phyloP scores from a whole-genome alignment of 2,113 vertebrate species.

The Tupaia tana region DNA sequence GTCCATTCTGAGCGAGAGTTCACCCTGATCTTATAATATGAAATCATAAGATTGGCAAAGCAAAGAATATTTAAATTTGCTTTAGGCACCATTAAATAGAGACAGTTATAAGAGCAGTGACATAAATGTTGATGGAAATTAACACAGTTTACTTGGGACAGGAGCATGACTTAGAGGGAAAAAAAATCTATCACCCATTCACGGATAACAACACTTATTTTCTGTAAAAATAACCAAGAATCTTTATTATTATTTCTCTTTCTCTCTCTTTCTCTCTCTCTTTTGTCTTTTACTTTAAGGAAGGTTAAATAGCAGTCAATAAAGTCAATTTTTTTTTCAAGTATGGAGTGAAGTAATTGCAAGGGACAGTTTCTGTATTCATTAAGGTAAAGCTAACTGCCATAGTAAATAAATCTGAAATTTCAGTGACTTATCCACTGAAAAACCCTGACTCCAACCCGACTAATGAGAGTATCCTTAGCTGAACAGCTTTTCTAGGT shows the following conservation, averaged over 20 bases:
- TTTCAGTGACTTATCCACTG: neutral
- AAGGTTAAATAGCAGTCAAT: neutral
- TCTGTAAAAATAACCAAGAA: neutral
- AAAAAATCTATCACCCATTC: neutral
- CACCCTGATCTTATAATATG: neutral
- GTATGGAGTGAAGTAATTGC: neutral
- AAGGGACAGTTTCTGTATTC: neutral
- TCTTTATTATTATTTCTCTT: neutral
- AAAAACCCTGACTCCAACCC: fast-evolving
- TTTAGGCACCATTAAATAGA: neutral
- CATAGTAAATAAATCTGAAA: neutral
- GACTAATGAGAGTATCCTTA: neutral
- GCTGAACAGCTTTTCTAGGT: neutral
- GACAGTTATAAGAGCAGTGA: neutral
- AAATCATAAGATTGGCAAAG: neutral
- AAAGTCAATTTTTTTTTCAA: neutral
- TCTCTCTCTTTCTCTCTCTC: neutral
- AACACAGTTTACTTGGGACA: neutral
- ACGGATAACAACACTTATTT: neutral
- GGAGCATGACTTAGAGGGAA: neutral
- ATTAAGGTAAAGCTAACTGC: neutral
- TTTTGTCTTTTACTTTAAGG: neutral
- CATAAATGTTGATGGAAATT: neutral
- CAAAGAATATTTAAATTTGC: slow-evolving; percentile 38
- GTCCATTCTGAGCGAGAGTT: neutral